A percentile compares a stretch with the other conserved stretches of the same genome.
These are phyloP conservation scores for Cheilosia soror DNA, from an alignment of 2,888 invertebrate genomes.

Conservation along the genomic window DNA sequence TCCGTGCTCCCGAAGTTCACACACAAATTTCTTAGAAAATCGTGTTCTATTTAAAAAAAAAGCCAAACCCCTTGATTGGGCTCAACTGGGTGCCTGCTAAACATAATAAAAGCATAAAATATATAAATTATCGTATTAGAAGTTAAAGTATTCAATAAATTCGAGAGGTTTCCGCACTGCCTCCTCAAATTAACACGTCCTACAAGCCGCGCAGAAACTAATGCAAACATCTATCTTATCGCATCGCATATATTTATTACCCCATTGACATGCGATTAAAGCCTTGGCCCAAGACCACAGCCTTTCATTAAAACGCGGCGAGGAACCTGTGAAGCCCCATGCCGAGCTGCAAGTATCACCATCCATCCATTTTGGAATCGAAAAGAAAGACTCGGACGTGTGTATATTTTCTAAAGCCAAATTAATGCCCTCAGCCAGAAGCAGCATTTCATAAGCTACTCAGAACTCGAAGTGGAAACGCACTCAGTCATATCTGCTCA, in stretches of 20 bases:
- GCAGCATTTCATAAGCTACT: slow-evolving; percentile 59
- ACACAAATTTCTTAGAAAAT: too few species aligned
- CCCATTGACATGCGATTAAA: slow-evolving; percentile 60
- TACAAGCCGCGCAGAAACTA: slow-evolving; percentile 49
- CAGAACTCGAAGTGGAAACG: slow-evolving; percentile 9
- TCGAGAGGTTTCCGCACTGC: not conserved
- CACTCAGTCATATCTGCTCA: slow-evolving; percentile 26
- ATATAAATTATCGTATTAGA: slow-evolving; percentile 40
- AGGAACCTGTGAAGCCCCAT: slow-evolving; percentile 56
- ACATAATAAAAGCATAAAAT: slow-evolving; percentile 23
- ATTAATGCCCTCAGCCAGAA: slow-evolving; percentile 47
- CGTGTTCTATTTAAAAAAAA: too few species aligned
- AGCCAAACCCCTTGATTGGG: too few species aligned
- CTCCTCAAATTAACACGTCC: slow-evolving; percentile 65
- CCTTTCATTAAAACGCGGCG: slow-evolving; percentile 14
- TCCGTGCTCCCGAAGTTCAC: too few species aligned
- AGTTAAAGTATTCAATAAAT: slow-evolving; percentile 30
- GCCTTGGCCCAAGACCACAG: slow-evolving; percentile 14
- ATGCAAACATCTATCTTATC: slow-evolving; percentile 66
- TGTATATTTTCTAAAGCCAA: slow-evolving; percentile 26
- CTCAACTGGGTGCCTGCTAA: not conserved
- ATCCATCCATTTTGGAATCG: slow-evolving; percentile 55
- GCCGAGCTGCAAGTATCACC: slow-evolving; percentile 55
- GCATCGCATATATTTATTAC: slow-evolving; percentile 58
- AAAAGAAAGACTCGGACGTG: not conserved